A percentile compares a stretch with the other conserved stretches of the same genome.
phyloP scores from a whole-genome alignment of 2,113 vertebrate genomes.

The Nothocercus nigrocapillus region DNA sequence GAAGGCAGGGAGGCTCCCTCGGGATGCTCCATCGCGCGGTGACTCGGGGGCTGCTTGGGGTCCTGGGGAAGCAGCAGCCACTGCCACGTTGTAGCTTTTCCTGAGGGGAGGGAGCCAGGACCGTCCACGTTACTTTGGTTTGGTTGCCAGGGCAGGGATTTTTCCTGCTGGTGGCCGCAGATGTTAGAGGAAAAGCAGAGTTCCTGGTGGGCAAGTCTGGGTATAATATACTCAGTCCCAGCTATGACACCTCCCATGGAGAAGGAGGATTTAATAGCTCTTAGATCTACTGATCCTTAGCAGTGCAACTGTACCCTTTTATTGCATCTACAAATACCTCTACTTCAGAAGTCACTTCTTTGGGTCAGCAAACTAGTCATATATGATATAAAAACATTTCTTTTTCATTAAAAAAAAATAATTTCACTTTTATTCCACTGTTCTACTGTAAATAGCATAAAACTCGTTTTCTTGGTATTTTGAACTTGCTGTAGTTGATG shows the following conservation, averaged over 20 bases:
- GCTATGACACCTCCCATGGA: background rate
- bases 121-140: background rate
- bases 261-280: background rate
- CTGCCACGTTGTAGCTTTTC: background rate
- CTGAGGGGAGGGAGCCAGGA: background rate
- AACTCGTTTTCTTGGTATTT: background rate
- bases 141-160: background rate
- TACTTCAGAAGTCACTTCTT: background rate
- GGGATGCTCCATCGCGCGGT: background rate
- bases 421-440: background rate
- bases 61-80: background rate
- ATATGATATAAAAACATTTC: background rate
- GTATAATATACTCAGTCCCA: background rate
- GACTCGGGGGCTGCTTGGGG: background rate
- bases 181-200: background rate
- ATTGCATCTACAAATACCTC: background rate
- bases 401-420: background rate
- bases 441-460: background rate
- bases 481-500: background rate
- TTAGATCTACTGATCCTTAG: background rate
- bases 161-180: background rate
- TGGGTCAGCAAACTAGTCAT: background rate
- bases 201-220: background rate
- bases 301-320: background rate
- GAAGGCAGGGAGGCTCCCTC: background rate